Base-by-base conservation (phyloP, 2,888 invertebrate genomes). In the Drosophila rubida region DNA sequence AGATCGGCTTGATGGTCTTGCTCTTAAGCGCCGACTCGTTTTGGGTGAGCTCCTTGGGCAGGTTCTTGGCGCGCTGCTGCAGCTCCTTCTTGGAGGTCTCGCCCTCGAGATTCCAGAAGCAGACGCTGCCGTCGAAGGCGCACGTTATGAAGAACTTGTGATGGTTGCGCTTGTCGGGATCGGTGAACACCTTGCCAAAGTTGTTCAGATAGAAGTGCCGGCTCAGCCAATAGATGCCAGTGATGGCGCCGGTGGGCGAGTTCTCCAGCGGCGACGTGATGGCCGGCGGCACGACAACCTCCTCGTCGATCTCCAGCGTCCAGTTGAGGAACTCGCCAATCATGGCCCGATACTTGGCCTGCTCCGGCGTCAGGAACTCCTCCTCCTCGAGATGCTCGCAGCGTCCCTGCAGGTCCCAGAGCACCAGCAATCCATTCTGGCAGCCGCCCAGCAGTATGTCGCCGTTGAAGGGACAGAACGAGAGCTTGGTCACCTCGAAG, bases 401-500 rank as follows among this genome's bases (percentile, higher is more conserved):
- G 75, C 94, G 94, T 57, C 94, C 93, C 25, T 93, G 93, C 61
- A 95, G 92, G 89, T 95, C 95, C 96, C 96, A 96, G 42, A 96
- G 81, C 14, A 94, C 92, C 7, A 96, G 91, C 93, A 95, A 94
- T 1, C 96, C 96, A 88, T 95, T 96, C 2, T 92, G 92, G 59
- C 94, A 94, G 4, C 96, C 96, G 5, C 96, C 96, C 42, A 96
- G 85, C 23, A 96, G 88, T 48, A 96, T 88, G 87, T 95, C 95
- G 66, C 94, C 94, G 84, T 96, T 93, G 67, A 94, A 94, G 0
- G 95, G 95, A 84, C 95, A 96, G 90, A 95, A 95, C 0, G 95
- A 93, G 8, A 96, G 90, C 0, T 93, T 90, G 30, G 94, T 94
- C 0, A 96, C 94, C 91, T 95, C 95, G 39, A 95, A 93, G 0